Conservation (phyloP, 1,140 invertebrate genomes). For the Onthophagus taurus region DNA sequence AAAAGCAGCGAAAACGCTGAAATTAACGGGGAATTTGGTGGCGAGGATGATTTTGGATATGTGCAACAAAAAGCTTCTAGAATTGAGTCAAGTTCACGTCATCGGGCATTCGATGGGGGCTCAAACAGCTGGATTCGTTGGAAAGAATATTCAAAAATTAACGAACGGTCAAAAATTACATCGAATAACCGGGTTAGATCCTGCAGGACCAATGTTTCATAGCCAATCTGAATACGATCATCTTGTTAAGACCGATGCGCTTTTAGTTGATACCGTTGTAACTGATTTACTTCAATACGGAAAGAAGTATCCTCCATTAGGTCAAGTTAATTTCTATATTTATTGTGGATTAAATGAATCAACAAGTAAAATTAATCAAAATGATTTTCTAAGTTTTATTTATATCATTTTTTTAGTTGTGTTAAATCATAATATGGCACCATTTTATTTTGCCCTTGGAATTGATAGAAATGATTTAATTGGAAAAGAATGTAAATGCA, state of each 20-base stretch:
- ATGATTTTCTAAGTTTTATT: too few species aligned
- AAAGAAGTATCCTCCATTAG: too few species aligned
- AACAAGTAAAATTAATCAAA: too few species aligned
- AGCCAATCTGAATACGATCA: too few species aligned
- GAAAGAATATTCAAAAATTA: conserved; percentile 2
- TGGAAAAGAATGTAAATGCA: too few species aligned
- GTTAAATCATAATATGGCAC: too few species aligned
- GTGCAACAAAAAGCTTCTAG: conserved; percentile 2
- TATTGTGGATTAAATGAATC: too few species aligned
- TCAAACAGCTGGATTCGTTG: conserved; percentile 28
- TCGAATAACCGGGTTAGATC: conserved; percentile 13
- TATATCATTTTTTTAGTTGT: too few species aligned
- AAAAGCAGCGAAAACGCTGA: not conserved
- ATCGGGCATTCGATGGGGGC: conserved; percentile 36
- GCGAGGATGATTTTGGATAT: conserved; percentile 1
- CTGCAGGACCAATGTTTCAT: not conserved
- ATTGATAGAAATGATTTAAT: too few species aligned
- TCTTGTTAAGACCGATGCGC: not conserved
- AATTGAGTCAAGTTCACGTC: conserved; percentile 23
- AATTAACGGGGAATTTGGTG: not conserved
- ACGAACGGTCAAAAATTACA: not conserved
- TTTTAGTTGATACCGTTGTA: not conserved
- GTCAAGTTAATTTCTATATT: too few species aligned
- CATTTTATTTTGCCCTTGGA: too few species aligned
- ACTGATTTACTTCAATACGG: too few species aligned